Base-by-base conservation (phyloP, 2,888 invertebrate genomes). In the Tipula helvola region DNA sequence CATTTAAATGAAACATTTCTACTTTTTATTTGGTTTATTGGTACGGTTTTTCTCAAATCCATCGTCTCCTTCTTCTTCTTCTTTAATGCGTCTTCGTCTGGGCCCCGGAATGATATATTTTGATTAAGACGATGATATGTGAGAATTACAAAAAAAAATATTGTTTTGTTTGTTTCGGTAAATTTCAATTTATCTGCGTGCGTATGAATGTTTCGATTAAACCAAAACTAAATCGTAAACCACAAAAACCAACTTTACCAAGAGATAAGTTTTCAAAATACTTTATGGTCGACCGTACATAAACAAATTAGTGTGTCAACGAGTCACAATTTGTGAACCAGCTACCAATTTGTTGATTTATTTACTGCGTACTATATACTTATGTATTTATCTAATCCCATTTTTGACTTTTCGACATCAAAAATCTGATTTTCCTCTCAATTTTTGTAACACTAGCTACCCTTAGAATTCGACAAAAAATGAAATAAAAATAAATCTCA, bases 101-200 rank as follows among this genome's bases (percentile, higher is more conserved):
- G 18, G 28, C 71, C 18, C 71, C 71, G 71, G 28, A 71, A 71
- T 28, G 71, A 71, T 71, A 52, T 71, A 71, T 71, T 71, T 71
- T 71, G 71, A 71, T 71, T 71, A 71, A 71, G 71, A 71, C 71
- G 71, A 71, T 71, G 71, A 71, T 71, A 71, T 71, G 71, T 71
- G 71, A 71, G 28, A 71, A 71, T 71, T 71, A 71, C n/a, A 28
- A 28, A 28, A 28, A 71, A 28, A 71, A 28, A 16, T 52, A 52
- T 16, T 13, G 7, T 0, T 7, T 39, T 16, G 28, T 52, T 16
- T 16, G 52, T 52, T 71, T 71, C 71, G 71, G 18, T 28, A 28
- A 28, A 71, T 52, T 52, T 52, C 52, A 16, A 16, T 28, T 28
- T 28, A 28, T 28, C 52, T 57, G 52, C 16, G 5, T 57, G 16